Evolutionary conservation across 2,113 vertebrate genomes (phyloP), one percentile per base, ranked within the genome.

Genomic region (Bostrychus sinensis): DNA sequence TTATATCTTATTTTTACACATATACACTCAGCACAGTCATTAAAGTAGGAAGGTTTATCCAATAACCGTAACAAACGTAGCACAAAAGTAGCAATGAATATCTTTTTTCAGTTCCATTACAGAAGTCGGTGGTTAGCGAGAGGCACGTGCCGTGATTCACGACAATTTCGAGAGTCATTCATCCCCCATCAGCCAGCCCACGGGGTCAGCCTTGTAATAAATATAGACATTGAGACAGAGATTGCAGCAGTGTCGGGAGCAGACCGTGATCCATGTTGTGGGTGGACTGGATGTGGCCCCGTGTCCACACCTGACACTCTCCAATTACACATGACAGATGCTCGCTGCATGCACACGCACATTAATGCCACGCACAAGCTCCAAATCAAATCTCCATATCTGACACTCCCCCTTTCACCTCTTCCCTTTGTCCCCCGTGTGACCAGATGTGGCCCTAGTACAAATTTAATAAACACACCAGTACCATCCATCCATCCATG

Each of bases 391-490:
- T 86, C 78, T 83, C 85, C 82, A 84, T 85, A 78, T 85, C 79
- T 78, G 80, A 86, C 80, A 78, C 51, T 23, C 34, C 69, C 50
- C 51, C 13, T 43, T 9, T 51, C 12, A 5, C 53, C 55, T 51
- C 67, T 62, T 55, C 58, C 74, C 73, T 92, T 92, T 92, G 88
- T 90, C 91, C 78, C 77, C 62, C 9, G 72, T 72, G 64, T 74
- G 85, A 89, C 88, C 91, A 92, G 90, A 92, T 92, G 91, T 86
- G 89, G 69, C 88, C 86, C 86, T 70, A 72, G 84, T 89, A 75
- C 87, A 91, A 91, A 91, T 92, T 87, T 89, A 92, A 92, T 92
- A 89, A 87, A 88, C 85, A 86, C 48, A 64, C 70, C 36, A 56
- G 41, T 75, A 71, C 70, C 51, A 13, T 39, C n/a, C n/a, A 8